Evolutionary conservation across 2,888 invertebrate genomes (phyloP), one percentile per base, ranked within the genome.

Genomic region (Oasisia sp.): DNA sequence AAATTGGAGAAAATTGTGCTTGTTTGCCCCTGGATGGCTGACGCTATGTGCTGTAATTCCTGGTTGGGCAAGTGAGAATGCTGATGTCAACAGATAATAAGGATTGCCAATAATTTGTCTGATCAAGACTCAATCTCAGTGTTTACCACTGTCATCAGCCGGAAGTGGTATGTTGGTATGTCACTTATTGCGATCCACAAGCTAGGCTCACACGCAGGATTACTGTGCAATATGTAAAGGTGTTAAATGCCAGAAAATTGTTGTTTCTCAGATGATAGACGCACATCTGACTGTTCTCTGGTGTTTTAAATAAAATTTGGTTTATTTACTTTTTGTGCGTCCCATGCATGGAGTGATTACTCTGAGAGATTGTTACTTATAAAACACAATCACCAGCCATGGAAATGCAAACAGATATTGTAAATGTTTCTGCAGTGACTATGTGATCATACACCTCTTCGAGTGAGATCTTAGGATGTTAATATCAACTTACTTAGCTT

Each of bases 21-120:
- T 74, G 2, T 0, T 27, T 74, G 27, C 19, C 74, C 27, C n/a
- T 27, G 1, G 74, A 27, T 74, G 74, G 27, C 74, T 74, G 50
- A 50, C n/a, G 7, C 74, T 5, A 7, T 74, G n/a, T 19, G 74
- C n/a, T 74, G 74, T 27, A 74, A 74, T 74, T 74, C 5, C 7
- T 74, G 27, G 74, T n/a, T 0, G 14, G 74, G 27, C n/a, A 7
- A n/a, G 74, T 74, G 27, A 74, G n/a, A 19, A 7, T 27, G 74
- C 3, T 19, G 74, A 27, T 74, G 74, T n/a, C 7, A 5, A 74
- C 74, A 74, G 74, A 19, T 74, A 74, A 74, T 27, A 74, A 27
- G 74, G 27, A 74, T 74, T 74, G 74, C 74, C 74, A 74, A 74
- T 74, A 74, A 74, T 74, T 74, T 74, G 74, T 74, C 74, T 74